phyloP scores from a whole-genome alignment of 2,797 vertebrate species.

The Girardinus metallicus region DNA sequence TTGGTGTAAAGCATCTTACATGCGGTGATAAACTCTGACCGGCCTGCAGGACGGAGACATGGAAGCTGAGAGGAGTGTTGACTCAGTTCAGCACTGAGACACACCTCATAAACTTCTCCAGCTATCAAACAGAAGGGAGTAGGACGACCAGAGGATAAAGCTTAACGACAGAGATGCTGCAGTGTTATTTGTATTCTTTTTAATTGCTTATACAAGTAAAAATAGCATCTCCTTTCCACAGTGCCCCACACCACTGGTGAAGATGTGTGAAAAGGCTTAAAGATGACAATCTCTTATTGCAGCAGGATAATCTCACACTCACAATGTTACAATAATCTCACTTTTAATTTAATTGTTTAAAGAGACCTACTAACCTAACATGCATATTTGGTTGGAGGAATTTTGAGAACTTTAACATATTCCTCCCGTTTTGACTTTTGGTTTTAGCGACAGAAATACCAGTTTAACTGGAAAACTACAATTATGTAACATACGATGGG shows the following conservation, averaged over 20 bases:
- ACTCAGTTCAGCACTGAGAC: conserved; percentile 29
- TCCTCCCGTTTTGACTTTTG: not conserved
- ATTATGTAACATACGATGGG: not conserved
- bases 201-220: conserved; percentile 19
- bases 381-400: not conserved
- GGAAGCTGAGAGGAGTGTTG: conserved; percentile 45
- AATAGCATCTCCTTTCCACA: not conserved
- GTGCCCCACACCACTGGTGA: not conserved
- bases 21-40: conserved; percentile 53
- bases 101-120: conserved; percentile 53
- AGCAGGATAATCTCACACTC: not conserved
- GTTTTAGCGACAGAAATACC: not conserved
- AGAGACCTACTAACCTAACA: not conserved
- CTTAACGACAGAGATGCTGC: conserved; percentile 44
- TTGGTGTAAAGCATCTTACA: conserved; percentile 28
- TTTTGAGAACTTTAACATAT: not conserved
- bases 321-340: not conserved
- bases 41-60: conserved; percentile 43
- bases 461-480: not conserved
- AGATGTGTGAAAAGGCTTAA: not conserved
- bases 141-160: conserved; percentile 40
- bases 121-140: conserved; percentile 27
- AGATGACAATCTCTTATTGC: not conserved
- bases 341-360: not conserved
- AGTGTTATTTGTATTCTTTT: conserved; percentile 37